Evolutionary conservation across 2,113 vertebrate species (phyloP), one percentile per base, ranked within the genome.

Genomic region (Malurus alboscapulatus): DNA sequence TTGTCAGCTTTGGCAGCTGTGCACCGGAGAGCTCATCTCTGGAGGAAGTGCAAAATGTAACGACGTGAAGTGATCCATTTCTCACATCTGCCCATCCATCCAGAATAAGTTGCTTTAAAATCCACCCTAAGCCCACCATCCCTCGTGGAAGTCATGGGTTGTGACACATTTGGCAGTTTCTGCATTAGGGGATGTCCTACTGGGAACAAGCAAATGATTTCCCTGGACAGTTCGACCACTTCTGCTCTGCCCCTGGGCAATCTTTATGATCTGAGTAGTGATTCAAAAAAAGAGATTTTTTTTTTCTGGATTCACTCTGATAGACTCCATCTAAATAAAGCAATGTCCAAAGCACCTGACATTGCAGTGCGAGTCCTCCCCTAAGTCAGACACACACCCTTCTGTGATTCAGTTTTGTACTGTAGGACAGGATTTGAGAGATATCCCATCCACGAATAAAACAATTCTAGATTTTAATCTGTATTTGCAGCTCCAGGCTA

Each of bases 81-180:
- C 58, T 92, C 54, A 29, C 14, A 30, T 50, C 53, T 92, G 18
- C 29, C 53, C 42, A 47, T 62, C 77, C 69, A 76, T 47, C 36
- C 61, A 72, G 42, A 87, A 54, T 12, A 21, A 79, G 18, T 19
- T 32, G 12, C 45, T 87, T 63, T 45, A 45, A 81, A 82, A 82
- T 25, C 40, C 66, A 61, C 30, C 40, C 21, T n/a, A 84, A 90
- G 19, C 16, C 40, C 48, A 29, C 21, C 10, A 62, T 30, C 34
- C 36, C 59, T 22, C 7, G 25, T 0, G 0, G 38, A 9, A 30
- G 3, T 18, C 3, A 1, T 27, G 58, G 55, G 19, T 32, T 34
- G 22, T 58, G 55, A 65, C n/a, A 16, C 73, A 17, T 27, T 16
- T 3, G 47, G 48, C 4, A 12, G 7, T 48, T 53, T 50, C 77